phyloP scores from a whole-genome alignment of 2,797 vertebrate genomes.

The Lophura swinhoii region DNA sequence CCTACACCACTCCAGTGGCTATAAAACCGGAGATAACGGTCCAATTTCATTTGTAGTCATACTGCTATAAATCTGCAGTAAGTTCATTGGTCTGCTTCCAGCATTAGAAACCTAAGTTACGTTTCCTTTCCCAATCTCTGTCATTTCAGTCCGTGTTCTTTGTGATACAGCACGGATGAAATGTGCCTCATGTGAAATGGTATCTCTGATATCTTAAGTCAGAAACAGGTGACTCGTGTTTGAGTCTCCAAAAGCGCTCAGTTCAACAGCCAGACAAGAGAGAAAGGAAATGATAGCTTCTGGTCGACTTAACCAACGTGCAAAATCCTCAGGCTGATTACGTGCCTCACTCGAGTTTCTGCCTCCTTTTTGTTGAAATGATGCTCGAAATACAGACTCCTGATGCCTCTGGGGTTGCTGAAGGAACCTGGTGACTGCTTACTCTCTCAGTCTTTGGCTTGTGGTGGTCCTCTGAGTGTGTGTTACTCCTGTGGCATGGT shows the following conservation, averaged over 20 bases:
- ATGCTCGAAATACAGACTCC: background rate
- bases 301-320: background rate
- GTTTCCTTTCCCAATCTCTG: background rate
- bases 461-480: background rate
- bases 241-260: background rate
- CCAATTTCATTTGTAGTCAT: constrained; percentile 25
- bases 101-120: background rate
- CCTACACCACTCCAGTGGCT: background rate
- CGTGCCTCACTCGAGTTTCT: background rate
- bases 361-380: background rate
- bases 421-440: background rate
- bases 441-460: background rate
- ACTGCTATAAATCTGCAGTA: constrained; percentile 22
- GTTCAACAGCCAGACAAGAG: background rate
- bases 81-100: constrained; percentile 30
- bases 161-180: background rate
- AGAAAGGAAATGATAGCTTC: background rate
- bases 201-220: constrained; percentile 14
- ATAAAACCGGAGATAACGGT: background rate
- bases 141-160: background rate
- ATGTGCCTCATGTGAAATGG: background rate
- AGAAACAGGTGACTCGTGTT: constrained; percentile 19
- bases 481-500: background rate
- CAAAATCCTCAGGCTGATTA: background rate
- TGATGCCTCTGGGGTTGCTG: background rate